phyloP scores from a whole-genome alignment of 2,113 vertebrate genomes.

The Sylvietta virens region DNA sequence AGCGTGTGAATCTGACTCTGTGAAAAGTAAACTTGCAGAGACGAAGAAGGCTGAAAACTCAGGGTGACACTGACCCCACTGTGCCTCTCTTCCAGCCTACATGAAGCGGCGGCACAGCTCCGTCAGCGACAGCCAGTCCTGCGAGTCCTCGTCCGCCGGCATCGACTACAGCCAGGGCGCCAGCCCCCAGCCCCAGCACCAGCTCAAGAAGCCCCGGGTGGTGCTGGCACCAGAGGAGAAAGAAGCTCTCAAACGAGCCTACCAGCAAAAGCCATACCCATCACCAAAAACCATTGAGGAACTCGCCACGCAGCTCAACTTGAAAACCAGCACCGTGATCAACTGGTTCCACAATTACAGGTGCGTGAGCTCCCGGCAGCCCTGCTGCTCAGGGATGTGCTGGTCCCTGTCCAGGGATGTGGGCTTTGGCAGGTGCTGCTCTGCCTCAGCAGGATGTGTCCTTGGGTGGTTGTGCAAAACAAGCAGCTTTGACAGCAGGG shows the following conservation, averaged over 20 bases:
- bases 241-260: slow-evolving; percentile 89
- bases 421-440: background rate
- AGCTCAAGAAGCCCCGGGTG: slow-evolving; percentile 91
- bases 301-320: slow-evolving; percentile 94
- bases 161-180: slow-evolving; percentile 86
- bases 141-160: slow-evolving; percentile 76
- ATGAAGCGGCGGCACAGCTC: slow-evolving; percentile 96
- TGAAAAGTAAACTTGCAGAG: no score
- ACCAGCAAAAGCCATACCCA: slow-evolving; percentile 98
- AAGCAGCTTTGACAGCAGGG: background rate
- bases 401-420: no score
- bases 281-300: slow-evolving; percentile 97
- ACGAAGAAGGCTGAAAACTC: no score
- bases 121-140: slow-evolving; percentile 87
- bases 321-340: slow-evolving; percentile 92
- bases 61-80: background rate
- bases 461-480: background rate
- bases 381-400: background rate
- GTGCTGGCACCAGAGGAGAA: slow-evolving; percentile 95
- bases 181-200: slow-evolving; percentile 89
- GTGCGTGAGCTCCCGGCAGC: background rate
- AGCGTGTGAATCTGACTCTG: no score
- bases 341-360: slow-evolving; percentile 88
- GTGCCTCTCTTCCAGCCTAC: slow-evolving; percentile 78
- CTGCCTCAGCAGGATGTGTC: background rate